Evolutionary conservation across 2,113 vertebrate species (phyloP).

Genomic region (Choloepus hoffmanni): DNA sequence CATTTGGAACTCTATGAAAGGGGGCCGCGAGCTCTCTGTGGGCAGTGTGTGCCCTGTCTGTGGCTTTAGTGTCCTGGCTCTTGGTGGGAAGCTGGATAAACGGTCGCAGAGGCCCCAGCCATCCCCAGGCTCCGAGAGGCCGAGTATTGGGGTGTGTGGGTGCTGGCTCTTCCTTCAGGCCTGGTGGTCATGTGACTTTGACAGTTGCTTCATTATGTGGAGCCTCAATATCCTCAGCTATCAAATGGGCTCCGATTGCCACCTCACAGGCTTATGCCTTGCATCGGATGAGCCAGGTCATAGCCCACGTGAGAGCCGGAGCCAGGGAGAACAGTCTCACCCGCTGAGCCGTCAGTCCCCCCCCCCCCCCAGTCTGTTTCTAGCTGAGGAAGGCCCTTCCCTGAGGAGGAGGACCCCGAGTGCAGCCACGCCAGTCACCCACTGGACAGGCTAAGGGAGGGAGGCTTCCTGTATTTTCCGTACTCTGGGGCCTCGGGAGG

Average conservation of each 20-base stretch:
- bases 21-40: background rate
- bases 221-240: background rate
- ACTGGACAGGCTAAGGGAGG: background rate
- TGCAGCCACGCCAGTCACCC: too few relatives aligned
- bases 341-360: too few relatives aligned
- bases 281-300: background rate
- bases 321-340: too few relatives aligned
- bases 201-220: background rate
- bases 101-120: background rate
- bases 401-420: background rate
- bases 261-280: background rate
- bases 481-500: background rate
- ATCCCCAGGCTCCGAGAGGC: background rate
- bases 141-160: accelerated
- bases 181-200: background rate
- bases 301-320: too few relatives aligned
- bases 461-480: background rate
- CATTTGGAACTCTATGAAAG: background rate
- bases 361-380: background rate
- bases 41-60: background rate
- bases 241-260: background rate
- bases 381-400: accelerated
- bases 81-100: background rate
- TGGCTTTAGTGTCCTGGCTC: background rate
- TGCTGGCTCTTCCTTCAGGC: background rate